phyloP scores from a whole-genome alignment of 2,888 invertebrate species.

The Harpagoxenus sublaevis region DNA sequence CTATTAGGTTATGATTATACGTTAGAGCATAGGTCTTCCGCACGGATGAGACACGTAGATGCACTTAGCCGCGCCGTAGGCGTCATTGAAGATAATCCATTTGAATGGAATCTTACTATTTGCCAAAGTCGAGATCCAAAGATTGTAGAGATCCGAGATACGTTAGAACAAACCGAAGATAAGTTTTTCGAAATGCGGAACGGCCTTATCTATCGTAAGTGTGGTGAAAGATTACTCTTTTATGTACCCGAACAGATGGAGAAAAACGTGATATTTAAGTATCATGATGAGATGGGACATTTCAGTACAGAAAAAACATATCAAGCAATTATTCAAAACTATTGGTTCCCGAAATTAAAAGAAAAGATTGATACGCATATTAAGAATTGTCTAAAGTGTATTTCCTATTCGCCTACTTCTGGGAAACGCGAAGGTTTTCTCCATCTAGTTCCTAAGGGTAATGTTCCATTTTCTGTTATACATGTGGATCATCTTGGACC shows the following conservation, averaged over 20 bases:
- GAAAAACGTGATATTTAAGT: not conserved
- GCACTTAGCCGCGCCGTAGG: no score
- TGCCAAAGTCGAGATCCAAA: no score
- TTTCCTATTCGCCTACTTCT: not conserved
- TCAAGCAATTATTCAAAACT: not conserved
- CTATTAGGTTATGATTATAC: not conserved
- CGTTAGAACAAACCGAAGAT: no score
- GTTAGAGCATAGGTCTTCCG: not conserved
- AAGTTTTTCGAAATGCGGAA: not conserved
- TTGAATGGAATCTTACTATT: no score
- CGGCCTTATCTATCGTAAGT: not conserved
- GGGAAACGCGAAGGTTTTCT: not conserved
- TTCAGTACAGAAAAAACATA: not conserved
- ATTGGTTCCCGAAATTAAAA: not conserved
- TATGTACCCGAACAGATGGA: not conserved
- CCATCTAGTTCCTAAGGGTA: not conserved
- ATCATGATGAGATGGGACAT: not conserved
- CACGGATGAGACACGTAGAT: no score
- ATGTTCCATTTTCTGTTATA: not conserved
- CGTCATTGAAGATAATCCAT: no score
- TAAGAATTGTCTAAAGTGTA: not conserved
- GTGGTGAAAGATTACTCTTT: not conserved
- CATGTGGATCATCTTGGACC: constrained; percentile 4
- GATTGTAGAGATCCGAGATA: no score
- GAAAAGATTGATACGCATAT: not conserved